These are phyloP conservation scores for Myotis findleyi DNA, from an alignment of 2,797 vertebrate genomes.

Conservation along the genomic window DNA sequence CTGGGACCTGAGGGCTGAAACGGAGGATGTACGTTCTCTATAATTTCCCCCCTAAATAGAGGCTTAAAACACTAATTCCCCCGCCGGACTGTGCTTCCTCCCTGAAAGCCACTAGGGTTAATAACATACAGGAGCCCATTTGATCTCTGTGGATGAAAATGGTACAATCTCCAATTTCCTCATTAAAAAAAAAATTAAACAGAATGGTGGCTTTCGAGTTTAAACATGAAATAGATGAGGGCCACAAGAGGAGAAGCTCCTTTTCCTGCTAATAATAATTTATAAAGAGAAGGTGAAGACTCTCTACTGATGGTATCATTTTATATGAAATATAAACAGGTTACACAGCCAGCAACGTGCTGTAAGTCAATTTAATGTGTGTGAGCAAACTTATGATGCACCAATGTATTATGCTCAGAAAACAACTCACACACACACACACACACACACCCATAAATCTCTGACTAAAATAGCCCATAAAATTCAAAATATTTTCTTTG, in stretches of 20 bases:
- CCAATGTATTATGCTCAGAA: constrained; percentile 54
- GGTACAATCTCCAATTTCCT: constrained; percentile 69
- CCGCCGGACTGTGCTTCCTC: constrained; percentile 52
- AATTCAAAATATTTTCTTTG: constrained; percentile 84
- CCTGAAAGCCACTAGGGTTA: constrained; percentile 77
- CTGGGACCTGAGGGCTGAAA: constrained; percentile 55
- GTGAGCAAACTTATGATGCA: constrained; percentile 66
- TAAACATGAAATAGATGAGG: constrained; percentile 78
- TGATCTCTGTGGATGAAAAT: constrained; percentile 77
- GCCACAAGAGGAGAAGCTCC: constrained; percentile 69
- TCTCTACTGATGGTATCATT: constrained; percentile 73
- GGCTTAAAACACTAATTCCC: constrained; percentile 66
- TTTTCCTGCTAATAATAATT: constrained; percentile 70
- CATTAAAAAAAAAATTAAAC: constrained; percentile 59
- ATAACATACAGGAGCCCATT: constrained; percentile 79
- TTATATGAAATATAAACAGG: constrained; percentile 73
- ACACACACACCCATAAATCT: constrained; percentile 72
- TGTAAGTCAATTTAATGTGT: constrained; percentile 60
- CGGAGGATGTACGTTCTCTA: constrained; percentile 35
- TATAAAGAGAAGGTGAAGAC: constrained; percentile 48
- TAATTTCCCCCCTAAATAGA: constrained; percentile 57
- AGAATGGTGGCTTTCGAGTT: constrained; percentile 74
- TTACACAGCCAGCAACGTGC: constrained; percentile 4
- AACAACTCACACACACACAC: constrained; percentile 56
- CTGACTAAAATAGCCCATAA: constrained; percentile 81